Evolutionary conservation across 2,113 vertebrate species (phyloP), one percentile per base, ranked within the genome.

Genomic region (Anser cygnoides): DNA sequence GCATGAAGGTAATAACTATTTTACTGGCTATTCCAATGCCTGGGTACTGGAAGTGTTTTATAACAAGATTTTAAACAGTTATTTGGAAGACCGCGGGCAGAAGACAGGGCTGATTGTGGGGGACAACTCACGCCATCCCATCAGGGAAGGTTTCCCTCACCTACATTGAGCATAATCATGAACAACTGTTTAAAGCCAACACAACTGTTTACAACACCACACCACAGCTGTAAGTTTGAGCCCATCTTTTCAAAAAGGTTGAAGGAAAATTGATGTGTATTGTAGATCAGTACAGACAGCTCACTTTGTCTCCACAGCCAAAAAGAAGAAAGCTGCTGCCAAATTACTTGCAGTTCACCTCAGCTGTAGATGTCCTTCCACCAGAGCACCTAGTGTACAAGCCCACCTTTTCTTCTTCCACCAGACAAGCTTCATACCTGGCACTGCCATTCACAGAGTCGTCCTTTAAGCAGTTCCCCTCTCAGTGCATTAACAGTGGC

Each of bases 381-480:
- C 80, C 83, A 84, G 52, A 84, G 23, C 44, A 81, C 77, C 70
- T 61, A 70, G 39, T 37, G 83, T 87, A 61, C 73, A 71, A 87
- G n/a, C 39, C 62, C 25, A 83, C 31, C 49, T 63, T 33, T 28
- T 55, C 57, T 39, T 23, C 52, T 19, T 16, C 80, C 73, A 46
- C 58, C 68, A 52, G n/a, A 67, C 21, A 35, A 61, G 26, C 11
- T 3, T 50, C 92, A 10, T 97, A 98, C 97, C 98, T 98, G 97
- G 57, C 90, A 93, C 29, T 95, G 76, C 67, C 95, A 61, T 81
- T 89, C 94, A 57, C 84, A 96, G 43, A 92, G 71, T 15, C 7
- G 33, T 49, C 93, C 96, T 83, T 96, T 93, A 76, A 92, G 86
- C 65, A 95, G 80, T 13, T 96, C 95, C 89, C 94, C 94, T 81